Base-by-base conservation (phyloP, 2,797 vertebrate genomes). In the Aphelocoma californica region DNA sequence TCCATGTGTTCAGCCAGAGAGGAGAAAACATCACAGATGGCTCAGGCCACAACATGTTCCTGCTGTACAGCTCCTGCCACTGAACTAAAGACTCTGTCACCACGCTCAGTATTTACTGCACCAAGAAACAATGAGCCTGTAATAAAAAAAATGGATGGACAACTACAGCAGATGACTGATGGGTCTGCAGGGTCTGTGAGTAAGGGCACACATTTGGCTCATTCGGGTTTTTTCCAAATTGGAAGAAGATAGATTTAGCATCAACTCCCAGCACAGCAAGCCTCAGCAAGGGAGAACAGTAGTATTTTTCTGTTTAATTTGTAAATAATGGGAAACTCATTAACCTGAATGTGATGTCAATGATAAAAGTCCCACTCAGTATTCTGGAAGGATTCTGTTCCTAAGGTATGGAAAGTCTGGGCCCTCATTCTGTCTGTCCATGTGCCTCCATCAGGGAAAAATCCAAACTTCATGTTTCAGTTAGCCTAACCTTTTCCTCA, bases 401-500 rank as follows among this genome's bases (percentile, higher is more conserved):
- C 62, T 14, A 29, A 66, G 16, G 14, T 47, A 74, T 1, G 47
- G 69, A 14, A 82, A 31, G 21, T 16, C 36, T 73, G 81, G 51
- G n/a, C 38, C 4, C 8, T 60, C 3, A 1, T 34, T 84, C 61
- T 86, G 50, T 58, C 70, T 86, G 44, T 62, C 70, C 48, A 5
- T 40, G 51, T 71, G 62, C 26, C 34, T 93, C 50, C 53, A 73
- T 12, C 20, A 77, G n/a, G 50, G 42, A 73, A 93, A 94, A 82
- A 71, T 44, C 44, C 54, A 73, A 81, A 86, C 32, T 70, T 56
- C 20, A n/a, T 28, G 64, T 70, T 93, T 93, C 78, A 90, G 23
- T 88, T 85, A 84, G 85, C 64, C 84, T 71, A 90, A 96, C 85
- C 93, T 95, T 93, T 94, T 90, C 95, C 95, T 95, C 93, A 94